These are phyloP conservation scores for Coelopa pilipes DNA, from an alignment of 2,888 invertebrate species.

Conservation along the genomic window DNA sequence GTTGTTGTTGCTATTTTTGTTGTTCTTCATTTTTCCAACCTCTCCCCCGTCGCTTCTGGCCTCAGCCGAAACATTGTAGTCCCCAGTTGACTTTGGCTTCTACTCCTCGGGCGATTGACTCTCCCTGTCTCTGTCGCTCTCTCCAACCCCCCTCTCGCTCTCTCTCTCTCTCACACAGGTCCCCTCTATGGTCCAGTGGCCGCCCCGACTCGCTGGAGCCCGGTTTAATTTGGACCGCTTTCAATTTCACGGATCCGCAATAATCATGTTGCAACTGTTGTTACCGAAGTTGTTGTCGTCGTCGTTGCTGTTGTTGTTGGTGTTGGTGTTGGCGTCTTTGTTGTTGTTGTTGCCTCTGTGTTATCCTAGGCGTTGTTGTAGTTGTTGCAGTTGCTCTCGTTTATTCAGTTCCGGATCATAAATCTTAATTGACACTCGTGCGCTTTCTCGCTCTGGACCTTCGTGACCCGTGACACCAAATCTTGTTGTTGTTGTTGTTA, in stretches of 20 bases:
- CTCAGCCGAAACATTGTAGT: too few species aligned
- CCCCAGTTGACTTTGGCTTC: too few species aligned
- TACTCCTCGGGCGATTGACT: too few species aligned
- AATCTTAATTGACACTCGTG: conserved; percentile 40
- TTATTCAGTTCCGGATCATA: conserved; percentile 40
- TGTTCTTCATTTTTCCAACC: neutral
- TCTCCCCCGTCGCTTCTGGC: neutral
- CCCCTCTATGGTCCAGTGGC: too few species aligned
- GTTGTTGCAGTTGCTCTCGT: conserved; percentile 1
- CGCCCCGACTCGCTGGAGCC: neutral
- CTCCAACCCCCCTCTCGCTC: neutral
- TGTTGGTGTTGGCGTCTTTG: conserved; percentile 7
- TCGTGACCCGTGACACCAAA: neutral
- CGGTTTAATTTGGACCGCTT: conserved; percentile 20
- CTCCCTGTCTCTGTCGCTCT: too few species aligned
- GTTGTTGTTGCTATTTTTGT: neutral
- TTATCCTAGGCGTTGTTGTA: conserved; percentile 8
- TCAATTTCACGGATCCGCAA: conserved; percentile 37
- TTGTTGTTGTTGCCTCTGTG: conserved; percentile 1
- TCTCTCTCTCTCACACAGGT: neutral
- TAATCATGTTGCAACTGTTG: conserved; percentile 35
- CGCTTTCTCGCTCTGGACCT: conserved; percentile 10
- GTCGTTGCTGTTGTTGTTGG: neutral
- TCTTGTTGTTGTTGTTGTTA: conserved; percentile 7
- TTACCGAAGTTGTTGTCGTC: too few species aligned